These are phyloP conservation scores for Tipula lateralis DNA, from an alignment of 2,888 invertebrate species.

Conservation along the genomic window DNA sequence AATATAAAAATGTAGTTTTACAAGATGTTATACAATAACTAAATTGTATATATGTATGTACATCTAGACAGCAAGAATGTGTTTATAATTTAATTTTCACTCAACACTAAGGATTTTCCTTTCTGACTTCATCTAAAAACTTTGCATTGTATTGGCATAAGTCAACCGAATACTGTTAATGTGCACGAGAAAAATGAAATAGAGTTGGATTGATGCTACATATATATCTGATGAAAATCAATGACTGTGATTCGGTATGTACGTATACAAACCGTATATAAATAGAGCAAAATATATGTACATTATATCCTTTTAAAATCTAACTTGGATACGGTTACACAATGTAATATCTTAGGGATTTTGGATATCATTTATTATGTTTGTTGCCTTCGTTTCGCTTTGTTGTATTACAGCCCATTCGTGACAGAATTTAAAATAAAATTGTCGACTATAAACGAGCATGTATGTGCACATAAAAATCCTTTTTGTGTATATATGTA, in stretches of 20 bases:
- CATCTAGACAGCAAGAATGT: not conserved
- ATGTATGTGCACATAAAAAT: not conserved
- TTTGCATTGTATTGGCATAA: not conserved
- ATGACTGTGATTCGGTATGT: not conserved
- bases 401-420: not conserved
- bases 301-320: not conserved
- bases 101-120: not conserved
- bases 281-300: not conserved
- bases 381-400: not conserved
- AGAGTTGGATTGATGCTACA: not conserved
- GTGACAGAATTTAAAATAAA: not conserved
- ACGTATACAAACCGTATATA: not conserved
- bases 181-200: not conserved
- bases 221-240: not conserved
- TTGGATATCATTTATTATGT: not conserved
- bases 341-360: not conserved
- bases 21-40: not conserved
- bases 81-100: not conserved
- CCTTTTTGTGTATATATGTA: not conserved
- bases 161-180: not conserved
- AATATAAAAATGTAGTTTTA: conserved; percentile 7
- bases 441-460: not conserved
- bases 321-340: not conserved
- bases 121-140: not conserved
- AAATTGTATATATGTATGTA: not conserved